These are phyloP conservation scores for Rhabdophis nuchalis DNA, from an alignment of 2,797 vertebrate genomes.

Conservation along the genomic window DNA sequence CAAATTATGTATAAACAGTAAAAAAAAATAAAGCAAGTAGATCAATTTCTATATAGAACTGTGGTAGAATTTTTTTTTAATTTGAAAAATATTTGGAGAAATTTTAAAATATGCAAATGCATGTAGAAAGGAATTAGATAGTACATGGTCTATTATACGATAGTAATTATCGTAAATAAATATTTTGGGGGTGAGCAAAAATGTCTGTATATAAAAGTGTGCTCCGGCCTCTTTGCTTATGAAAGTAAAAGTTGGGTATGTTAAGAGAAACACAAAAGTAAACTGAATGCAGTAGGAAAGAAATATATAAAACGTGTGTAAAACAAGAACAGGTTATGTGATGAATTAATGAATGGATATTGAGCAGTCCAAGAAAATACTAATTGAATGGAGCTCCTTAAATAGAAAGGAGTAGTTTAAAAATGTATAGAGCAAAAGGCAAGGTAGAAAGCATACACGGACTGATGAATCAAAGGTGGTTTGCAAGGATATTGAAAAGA, in stretches of 20 bases:
- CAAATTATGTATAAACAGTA: neutral
- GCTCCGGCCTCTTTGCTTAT: neutral
- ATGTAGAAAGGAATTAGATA: neutral
- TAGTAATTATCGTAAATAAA: too few relatives aligned
- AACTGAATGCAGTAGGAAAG: neutral
- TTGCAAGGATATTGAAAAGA: neutral
- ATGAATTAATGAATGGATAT: neutral
- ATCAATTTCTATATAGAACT: neutral
- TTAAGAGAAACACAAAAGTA: neutral
- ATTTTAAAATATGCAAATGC: neutral
- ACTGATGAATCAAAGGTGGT: neutral
- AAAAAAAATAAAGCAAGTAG: neutral
- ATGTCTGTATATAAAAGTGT: neutral
- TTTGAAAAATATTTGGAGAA: neutral
- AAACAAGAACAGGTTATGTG: neutral
- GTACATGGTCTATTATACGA: neutral
- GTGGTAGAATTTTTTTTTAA: neutral
- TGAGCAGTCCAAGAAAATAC: neutral
- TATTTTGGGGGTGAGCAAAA: neutral
- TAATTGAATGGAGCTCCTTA: neutral
- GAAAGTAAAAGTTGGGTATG: neutral
- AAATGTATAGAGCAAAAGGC: neutral
- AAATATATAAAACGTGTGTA: neutral
- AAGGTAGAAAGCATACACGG: neutral
- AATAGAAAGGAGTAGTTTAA: neutral